Conservation (phyloP, 2,113 vertebrate species). For the Falcunculus frontatus region DNA sequence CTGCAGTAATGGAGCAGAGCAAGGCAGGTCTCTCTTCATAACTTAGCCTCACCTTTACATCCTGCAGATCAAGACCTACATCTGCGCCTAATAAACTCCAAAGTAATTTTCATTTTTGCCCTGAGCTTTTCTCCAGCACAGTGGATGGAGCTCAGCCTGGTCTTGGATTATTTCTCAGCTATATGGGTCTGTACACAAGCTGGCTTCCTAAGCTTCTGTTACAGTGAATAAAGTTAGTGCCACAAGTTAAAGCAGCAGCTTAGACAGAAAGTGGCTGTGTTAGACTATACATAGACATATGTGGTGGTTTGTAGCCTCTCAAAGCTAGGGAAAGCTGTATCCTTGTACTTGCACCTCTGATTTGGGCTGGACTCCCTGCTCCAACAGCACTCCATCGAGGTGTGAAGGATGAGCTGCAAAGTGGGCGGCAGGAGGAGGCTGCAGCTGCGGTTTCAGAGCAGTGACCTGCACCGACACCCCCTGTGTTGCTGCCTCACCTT, state of each 20-base stretch:
- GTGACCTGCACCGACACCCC: too few species aligned
- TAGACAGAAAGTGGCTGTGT: neutral
- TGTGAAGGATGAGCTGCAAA: accelerated
- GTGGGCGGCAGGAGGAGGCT: neutral
- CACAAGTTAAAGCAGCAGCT: neutral
- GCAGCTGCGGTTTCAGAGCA: neutral
- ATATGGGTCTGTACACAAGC: neutral
- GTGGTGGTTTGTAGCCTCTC: neutral
- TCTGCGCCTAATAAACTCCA: neutral
- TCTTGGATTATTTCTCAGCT: neutral
- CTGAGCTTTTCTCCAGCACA: neutral
- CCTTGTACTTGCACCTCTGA: accelerated
- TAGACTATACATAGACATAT: neutral
- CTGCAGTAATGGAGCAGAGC: accelerated
- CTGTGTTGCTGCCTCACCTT: neutral
- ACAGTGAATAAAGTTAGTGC: neutral
- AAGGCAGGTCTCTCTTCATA: neutral
- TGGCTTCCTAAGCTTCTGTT: neutral
- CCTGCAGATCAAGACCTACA: neutral
- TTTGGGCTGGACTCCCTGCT: neutral
- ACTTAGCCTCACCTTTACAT: neutral
- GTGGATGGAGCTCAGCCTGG: neutral
- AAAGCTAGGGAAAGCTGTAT: neutral
- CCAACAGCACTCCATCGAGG: neutral
- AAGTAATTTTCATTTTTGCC: neutral